These are phyloP conservation scores for Podocnemis expansa DNA, from an alignment of 2,113 vertebrate species.

Conservation along the genomic window DNA sequence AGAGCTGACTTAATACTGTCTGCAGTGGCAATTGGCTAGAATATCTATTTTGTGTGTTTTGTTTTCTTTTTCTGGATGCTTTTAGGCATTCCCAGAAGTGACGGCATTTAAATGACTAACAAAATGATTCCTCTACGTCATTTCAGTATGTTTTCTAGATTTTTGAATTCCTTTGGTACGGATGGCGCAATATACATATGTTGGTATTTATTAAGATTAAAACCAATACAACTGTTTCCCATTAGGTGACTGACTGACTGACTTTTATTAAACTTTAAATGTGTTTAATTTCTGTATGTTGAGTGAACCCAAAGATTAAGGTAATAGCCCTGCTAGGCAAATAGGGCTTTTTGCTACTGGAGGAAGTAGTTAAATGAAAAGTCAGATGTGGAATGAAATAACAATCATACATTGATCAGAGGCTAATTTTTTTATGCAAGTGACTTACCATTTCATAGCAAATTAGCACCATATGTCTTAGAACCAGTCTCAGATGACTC, in stretches of 20 bases:
- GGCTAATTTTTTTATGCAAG: neutral
- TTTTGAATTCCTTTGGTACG: neutral
- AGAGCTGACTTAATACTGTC: neutral
- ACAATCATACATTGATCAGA: neutral
- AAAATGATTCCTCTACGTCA: neutral
- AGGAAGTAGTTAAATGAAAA: neutral
- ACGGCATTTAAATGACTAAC: neutral
- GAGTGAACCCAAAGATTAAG: neutral
- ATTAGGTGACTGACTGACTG: neutral
- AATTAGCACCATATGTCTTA: neutral
- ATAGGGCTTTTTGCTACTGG: neutral
- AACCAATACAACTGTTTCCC: neutral
- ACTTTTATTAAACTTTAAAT: neutral
- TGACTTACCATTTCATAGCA: neutral
- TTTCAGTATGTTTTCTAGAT: neutral
- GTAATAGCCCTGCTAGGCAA: neutral
- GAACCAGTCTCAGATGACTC: too few relatives aligned
- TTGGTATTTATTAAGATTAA: neutral
- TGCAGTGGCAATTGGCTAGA: neutral
- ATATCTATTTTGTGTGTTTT: neutral
- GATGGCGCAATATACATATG: neutral
- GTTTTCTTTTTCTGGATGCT: neutral
- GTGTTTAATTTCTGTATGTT: neutral
- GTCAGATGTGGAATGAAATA: neutral
- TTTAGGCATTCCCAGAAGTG: neutral